Conservation (phyloP, 2,888 invertebrate species). For the Vesta saturnalis region DNA sequence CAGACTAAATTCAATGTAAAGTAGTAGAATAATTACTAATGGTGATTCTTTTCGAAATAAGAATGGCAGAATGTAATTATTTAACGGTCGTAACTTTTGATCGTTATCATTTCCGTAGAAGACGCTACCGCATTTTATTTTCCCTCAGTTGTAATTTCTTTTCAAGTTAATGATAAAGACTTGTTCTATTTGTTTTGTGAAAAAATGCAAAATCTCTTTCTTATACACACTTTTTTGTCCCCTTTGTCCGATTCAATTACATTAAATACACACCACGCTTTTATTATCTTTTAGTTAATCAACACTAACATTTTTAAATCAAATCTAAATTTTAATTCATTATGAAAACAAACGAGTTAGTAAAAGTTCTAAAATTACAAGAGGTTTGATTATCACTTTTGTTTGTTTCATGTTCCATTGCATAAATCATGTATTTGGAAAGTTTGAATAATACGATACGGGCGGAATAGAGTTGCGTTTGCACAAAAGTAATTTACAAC, state of each 20-base stretch:
- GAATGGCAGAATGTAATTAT: conserved; percentile 28
- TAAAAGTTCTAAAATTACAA: conserved; percentile 9
- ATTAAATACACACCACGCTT: too few species aligned
- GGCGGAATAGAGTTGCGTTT: conserved; percentile 14
- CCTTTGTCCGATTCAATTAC: too few species aligned
- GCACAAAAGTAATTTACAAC: conserved; percentile 15
- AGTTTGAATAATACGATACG: conserved; percentile 15
- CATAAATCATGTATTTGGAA: conserved; percentile 13
- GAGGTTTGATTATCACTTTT: conserved; percentile 12
- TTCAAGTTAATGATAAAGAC: conserved; percentile 29
- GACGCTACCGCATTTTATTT: conserved; percentile 32
- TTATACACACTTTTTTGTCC: background rate
- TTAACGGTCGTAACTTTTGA: conserved; percentile 35
- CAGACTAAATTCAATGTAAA: background rate
- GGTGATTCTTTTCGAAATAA: conserved; percentile 24
- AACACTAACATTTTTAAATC: too few species aligned
- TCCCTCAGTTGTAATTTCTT: conserved; percentile 30
- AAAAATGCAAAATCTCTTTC: background rate
- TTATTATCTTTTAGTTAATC: too few species aligned
- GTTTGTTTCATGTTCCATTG: conserved; percentile 10
- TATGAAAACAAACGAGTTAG: background rate
- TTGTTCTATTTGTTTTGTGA: conserved; percentile 18
- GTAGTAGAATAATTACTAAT: conserved; percentile 22
- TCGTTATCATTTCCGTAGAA: conserved; percentile 34
- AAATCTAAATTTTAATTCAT: background rate